Conservation (phyloP, 2,797 vertebrate species). For the Myotis findleyi region DNA sequence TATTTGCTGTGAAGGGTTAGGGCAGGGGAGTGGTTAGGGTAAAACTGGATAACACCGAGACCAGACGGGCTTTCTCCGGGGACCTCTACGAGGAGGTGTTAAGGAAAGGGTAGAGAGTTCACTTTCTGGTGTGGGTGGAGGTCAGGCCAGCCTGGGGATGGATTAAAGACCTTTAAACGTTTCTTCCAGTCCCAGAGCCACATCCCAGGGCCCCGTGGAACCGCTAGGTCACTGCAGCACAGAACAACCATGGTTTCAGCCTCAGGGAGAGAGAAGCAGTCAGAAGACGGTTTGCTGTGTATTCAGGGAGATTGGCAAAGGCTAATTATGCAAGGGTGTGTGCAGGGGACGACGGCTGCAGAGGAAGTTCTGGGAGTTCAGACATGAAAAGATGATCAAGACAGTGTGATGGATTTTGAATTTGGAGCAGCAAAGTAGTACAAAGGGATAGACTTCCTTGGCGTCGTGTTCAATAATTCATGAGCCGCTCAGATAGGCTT, state of each 20-base stretch:
- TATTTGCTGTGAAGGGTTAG: not conserved
- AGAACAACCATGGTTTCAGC: not conserved
- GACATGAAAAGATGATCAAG: slow-evolving; percentile 41
- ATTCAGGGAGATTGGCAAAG: not conserved
- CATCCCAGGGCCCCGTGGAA: not conserved
- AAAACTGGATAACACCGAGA: not conserved
- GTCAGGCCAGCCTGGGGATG: not conserved
- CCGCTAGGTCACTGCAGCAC: not conserved
- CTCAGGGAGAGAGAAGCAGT: slow-evolving; percentile 7
- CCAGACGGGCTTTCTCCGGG: not conserved
- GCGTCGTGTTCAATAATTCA: slow-evolving; percentile 60
- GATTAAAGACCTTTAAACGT: slow-evolving; percentile 18
- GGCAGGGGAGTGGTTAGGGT: not conserved
- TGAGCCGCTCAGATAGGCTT: not conserved
- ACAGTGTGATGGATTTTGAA: slow-evolving; percentile 27
- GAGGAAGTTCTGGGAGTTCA: slow-evolving; percentile 15
- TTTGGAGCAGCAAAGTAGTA: slow-evolving; percentile 22
- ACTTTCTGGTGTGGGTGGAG: not conserved
- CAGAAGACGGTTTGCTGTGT: not conserved
- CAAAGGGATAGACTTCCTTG: slow-evolving; percentile 19
- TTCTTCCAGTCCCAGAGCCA: not conserved
- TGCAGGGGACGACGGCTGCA: not conserved
- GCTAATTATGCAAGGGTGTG: not conserved
- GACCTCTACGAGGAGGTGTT: not conserved
- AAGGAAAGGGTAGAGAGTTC: slow-evolving; percentile 25